A percentile compares a stretch with the other conserved stretches of the same genome.
These are phyloP conservation scores for Mactromeris polynyma DNA, from an alignment of 2,888 invertebrate species.

Conservation along the genomic window DNA sequence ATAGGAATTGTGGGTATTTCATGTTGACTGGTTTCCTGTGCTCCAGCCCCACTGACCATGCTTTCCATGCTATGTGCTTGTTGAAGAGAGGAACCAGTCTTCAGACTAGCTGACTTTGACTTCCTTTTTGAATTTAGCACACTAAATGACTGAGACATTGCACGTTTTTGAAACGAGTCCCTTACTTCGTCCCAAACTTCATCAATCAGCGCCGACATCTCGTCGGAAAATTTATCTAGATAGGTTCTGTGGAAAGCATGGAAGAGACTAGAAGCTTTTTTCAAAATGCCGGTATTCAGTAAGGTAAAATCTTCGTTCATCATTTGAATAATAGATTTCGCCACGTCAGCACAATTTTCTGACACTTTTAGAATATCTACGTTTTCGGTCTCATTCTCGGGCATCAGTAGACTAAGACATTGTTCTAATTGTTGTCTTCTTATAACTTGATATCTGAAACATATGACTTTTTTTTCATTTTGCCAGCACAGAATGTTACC, in stretches of 20 bases:
- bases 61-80: constrained; percentile 67
- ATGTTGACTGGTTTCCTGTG: constrained; percentile 21
- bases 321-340: constrained; percentile 81
- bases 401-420: constrained; percentile 77
- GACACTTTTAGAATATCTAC: constrained; percentile 77
- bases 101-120: constrained; percentile 28
- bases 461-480: neutral
- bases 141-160: constrained; percentile 73
- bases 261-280: constrained; percentile 80
- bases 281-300: constrained; percentile 83
- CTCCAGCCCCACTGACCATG: constrained; percentile 43
- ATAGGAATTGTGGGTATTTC: constrained; percentile 25
- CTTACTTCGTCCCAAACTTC: constrained; percentile 82
- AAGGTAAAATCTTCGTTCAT: constrained; percentile 84
- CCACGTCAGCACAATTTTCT: constrained; percentile 77
- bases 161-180: constrained; percentile 63
- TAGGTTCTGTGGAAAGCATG: constrained; percentile 83
- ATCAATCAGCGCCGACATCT: constrained; percentile 82
- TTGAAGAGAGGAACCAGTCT: constrained; percentile 36
- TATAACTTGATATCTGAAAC: constrained; percentile 75
- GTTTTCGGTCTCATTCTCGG: constrained; percentile 75
- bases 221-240: constrained; percentile 84
- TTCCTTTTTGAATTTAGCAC: constrained; percentile 64
- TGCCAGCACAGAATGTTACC: too few relatives aligned
- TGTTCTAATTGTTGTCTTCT: constrained; percentile 81